Evolutionary conservation across 2,113 vertebrate genomes (phyloP), one percentile per base, ranked within the genome.

Genomic region (Muscicapa adusta): DNA sequence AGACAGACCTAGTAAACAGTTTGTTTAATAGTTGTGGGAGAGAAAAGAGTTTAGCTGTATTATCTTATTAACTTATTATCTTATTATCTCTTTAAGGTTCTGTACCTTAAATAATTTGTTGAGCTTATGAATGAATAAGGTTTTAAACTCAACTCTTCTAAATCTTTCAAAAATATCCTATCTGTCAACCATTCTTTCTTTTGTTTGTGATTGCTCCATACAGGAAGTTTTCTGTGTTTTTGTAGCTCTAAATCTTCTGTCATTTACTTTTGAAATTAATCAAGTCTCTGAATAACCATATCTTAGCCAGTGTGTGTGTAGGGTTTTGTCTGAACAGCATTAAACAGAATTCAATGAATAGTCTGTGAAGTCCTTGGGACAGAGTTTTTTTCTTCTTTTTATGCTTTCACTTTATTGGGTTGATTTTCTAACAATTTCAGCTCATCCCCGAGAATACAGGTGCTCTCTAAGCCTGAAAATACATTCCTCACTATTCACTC

Each of bases 401-500:
- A 68, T 83, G 24, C 18, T 92, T 87, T 63, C 18, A 48, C 22
- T 65, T 82, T 61, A 57, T 66, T 31, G 40, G 15, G 26, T 80
- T 78, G 43, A 77, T 93, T 93, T 88, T 50, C 56, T 91, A 63
- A 67, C 15, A n/a, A 54, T 91, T 93, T 89, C 71, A 79, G 34
- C 38, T 70, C 9, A 17, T 84, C 33, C 26, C 54, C 0, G 1
- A 57, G 78, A 82, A 88, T 83, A 93, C 67, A 95, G 66, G 77
- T 93, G 87, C 82, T 89, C 58, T 65, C 29, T 62, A 66, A 94
- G 77, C 81, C 75, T 91, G 72, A 86, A 96, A 94, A 94, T 47
- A 54, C 47, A 62, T 93, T 93, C 28, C 91, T 93, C 91, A 43
- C 72, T 48, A 67, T 93, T 94, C 85, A 36, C 26, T 75, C 71